Conservation (phyloP, 2,888 invertebrate species). For the Drosophila mayaguana region DNA sequence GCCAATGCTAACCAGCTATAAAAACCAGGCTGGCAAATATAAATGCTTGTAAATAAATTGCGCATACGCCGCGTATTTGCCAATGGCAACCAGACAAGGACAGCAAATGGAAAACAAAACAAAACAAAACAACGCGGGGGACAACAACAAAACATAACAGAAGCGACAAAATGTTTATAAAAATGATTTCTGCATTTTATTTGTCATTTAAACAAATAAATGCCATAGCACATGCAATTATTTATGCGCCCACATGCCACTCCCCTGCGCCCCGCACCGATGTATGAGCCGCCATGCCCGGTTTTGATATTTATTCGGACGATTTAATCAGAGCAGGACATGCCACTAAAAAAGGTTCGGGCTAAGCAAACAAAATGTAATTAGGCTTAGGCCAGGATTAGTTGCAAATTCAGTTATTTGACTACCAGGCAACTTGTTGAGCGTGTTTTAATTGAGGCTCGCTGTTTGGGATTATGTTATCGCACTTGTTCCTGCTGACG, state of each 20-base stretch:
- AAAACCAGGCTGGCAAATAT: slow-evolving; percentile 50
- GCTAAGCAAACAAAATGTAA: slow-evolving; percentile 63
- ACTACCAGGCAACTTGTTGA: slow-evolving; percentile 59
- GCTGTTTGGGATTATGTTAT: slow-evolving; percentile 58
- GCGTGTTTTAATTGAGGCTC: slow-evolving; percentile 59
- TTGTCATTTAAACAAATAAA: slow-evolving; percentile 68
- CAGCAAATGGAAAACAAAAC: slow-evolving; percentile 29
- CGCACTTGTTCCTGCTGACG: slow-evolving; percentile 34
- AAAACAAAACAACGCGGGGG: background rate
- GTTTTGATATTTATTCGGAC: slow-evolving; percentile 42
- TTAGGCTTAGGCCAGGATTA: slow-evolving; percentile 71
- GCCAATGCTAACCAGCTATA: slow-evolving; percentile 47
- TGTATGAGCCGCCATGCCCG: background rate
- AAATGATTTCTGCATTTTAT: slow-evolving; percentile 69
- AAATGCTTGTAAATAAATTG: slow-evolving; percentile 65
- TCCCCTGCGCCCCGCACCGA: background rate
- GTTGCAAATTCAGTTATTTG: slow-evolving; percentile 50
- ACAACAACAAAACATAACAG: slow-evolving; percentile 6
- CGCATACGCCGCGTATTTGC: slow-evolving; percentile 68
- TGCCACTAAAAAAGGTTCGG: slow-evolving; percentile 34
- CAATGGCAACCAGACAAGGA: slow-evolving; percentile 41
- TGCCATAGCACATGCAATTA: slow-evolving; percentile 54
- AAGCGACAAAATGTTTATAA: slow-evolving; percentile 54
- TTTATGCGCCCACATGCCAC: slow-evolving; percentile 40
- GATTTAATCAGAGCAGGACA: slow-evolving; percentile 55